A percentile compares a stretch with the other conserved stretches of the same genome.
Evolutionary conservation across 92 coral and sea anemone species (phyloP).

Genomic region (Phenganax stokvisi): DNA sequence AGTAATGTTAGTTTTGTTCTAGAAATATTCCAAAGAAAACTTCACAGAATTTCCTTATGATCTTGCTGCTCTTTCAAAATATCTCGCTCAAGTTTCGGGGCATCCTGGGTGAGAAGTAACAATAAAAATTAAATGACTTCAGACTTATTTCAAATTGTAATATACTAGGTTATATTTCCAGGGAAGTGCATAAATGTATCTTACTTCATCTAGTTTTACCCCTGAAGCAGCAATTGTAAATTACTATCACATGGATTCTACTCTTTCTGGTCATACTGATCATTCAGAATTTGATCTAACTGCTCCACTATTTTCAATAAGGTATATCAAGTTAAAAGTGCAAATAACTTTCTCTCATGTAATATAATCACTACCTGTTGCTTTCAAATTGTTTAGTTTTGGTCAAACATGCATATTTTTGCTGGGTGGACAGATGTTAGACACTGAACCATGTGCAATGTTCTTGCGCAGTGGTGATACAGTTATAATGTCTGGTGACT

Average conservation of each 20-base stretch:
- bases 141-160: not conserved
- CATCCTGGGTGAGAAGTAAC: constrained; percentile 46
- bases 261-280: constrained; percentile 73
- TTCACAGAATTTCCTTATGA: constrained; percentile 56
- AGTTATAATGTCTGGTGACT: constrained; percentile 65
- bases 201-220: constrained; percentile 38
- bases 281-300: constrained; percentile 69
- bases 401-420: constrained; percentile 77
- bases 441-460: constrained; percentile 59
- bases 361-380: not conserved
- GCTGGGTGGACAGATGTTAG: constrained; percentile 63
- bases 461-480: constrained; percentile 69
- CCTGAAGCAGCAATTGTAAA: constrained; percentile 72
- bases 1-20: not conserved
- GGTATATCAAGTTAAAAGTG: constrained; percentile 34
- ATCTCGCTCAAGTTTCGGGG: constrained; percentile 46
- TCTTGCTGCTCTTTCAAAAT: constrained; percentile 42
- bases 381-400: constrained; percentile 46
- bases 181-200: not conserved
- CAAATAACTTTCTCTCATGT: not conserved
- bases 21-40: constrained; percentile 53
- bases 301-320: constrained; percentile 68
- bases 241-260: constrained; percentile 72
- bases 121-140: not conserved
- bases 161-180: not conserved